phyloP scores from a whole-genome alignment of 2,888 invertebrate genomes.

The Disparrhopalites patrizii region DNA sequence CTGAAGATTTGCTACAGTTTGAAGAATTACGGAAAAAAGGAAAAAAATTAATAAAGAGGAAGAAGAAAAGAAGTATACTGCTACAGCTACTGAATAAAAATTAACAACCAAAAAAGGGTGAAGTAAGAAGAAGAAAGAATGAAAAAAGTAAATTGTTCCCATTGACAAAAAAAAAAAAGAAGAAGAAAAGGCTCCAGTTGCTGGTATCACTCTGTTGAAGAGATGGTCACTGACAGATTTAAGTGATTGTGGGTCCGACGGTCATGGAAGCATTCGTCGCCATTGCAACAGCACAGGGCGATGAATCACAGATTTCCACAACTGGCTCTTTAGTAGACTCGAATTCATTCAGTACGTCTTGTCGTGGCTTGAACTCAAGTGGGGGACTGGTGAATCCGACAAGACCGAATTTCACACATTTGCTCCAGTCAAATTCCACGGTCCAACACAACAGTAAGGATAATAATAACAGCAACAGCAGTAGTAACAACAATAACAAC shows the following conservation, averaged over 20 bases:
- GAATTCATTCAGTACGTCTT: conserved; percentile 38
- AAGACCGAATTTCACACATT: conserved; percentile 38
- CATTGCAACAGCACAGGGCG: conserved; percentile 48
- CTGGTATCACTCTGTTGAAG: conserved; percentile 24
- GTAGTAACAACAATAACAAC: conserved; percentile 31
- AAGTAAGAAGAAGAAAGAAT: too few relatives aligned
- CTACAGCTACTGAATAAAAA: too few relatives aligned
- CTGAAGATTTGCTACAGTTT: too few relatives aligned
- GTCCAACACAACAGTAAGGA: not conserved
- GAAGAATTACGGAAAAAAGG: too few relatives aligned
- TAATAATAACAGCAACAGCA: not conserved
- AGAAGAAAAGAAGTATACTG: too few relatives aligned
- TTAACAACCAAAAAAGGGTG: too few relatives aligned
- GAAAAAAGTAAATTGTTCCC: too few relatives aligned
- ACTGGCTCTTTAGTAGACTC: conserved; percentile 40
- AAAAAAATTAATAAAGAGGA: too few relatives aligned
- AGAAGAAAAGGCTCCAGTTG: too few relatives aligned
- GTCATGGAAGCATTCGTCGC: conserved; percentile 49
- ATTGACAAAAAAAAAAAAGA: too few relatives aligned
- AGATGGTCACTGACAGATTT: conserved; percentile 25
- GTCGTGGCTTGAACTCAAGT: conserved; percentile 36
- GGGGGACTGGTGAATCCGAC: conserved; percentile 31
- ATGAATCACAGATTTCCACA: conserved; percentile 47
- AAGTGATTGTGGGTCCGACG: conserved; percentile 28
- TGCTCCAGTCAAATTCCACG: conserved; percentile 36